Base-by-base conservation (phyloP, 2,888 invertebrate species). In the Pseudococcus viburni region DNA sequence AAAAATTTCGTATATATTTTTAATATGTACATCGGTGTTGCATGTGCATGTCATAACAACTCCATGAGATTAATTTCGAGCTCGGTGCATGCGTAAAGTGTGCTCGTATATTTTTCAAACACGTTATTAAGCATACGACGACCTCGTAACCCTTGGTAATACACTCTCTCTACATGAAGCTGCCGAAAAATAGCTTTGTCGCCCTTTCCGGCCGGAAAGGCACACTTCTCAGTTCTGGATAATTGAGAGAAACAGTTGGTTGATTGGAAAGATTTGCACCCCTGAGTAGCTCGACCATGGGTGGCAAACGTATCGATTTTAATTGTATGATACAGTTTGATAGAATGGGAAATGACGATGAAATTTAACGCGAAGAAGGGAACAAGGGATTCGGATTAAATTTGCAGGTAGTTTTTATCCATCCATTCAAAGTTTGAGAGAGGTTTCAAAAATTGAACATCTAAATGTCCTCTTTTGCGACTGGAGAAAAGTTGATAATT, bases 231-330 rank as follows among this genome's bases (percentile, higher is more conserved):
- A 33, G 26, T 73, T 73, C 68, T 33, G 6, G 26, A 11, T 73
- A 73, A 73, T 73, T 33, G 68, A 73, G 68, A 22, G 15, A 73
- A 73, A 73, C 68, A 73, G 68, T 73, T 73, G 68, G 68, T 73
- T 73, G 26, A 73, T 73, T 11, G 68, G 26, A 15, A 73, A 26
- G 68, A 73, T 73, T 73, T 73, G 12, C 68, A 33, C 33, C 68
- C 68, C 68, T 73, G 6, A 33, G 33, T 15, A 33, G 33, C 68
- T 73, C 12, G 33, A 33, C 68, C 26, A 33, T 26, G 68, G 68
- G 68, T 73, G 68, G 68, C n/a, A 22, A 73, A 73, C 12, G 33
- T 73, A 33, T 26, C 33, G 68, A 73, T 73, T 73, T 1, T 15
- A 26, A 73, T 6, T 46, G 12, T 46, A 46, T 12, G 46, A 33